Base-by-base conservation (phyloP, 2,113 vertebrate genomes). In the Dinomys branickii region DNA sequence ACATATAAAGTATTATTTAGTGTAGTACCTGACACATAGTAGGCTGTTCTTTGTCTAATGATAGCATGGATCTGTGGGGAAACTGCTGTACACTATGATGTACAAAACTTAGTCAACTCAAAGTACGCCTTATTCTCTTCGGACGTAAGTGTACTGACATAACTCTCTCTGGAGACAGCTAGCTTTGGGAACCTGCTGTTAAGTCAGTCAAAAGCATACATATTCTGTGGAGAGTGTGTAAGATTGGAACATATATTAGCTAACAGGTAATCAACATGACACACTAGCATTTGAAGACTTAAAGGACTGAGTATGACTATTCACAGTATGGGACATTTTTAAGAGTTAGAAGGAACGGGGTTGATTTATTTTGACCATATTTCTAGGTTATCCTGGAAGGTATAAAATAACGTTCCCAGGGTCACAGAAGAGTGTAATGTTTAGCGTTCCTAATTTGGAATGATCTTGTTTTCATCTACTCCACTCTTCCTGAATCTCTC, bases 401-500 rank as follows among this genome's bases (percentile, higher is more conserved):
- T 63, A 65, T 77, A 82, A 88, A 85, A 30, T 75, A 33, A 87
- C 50, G 7, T 35, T 41, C 56, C 84, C 33, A 80, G 87, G 50
- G 30, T 67, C 78, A 91, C 3, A 91, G 80, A 93, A 58, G 1
- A 58, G 50, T 90, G 52, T 85, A 67, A 82, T 92, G 85, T 89
- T 63, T 95, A 85, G 88, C 28, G 85, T 86, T 88, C n/a, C 22
- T 86, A 93, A 56, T 28, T 90, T 44, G 41, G 50, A 90, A 41
- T 4, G 38, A 22, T 5, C 71, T 82, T 47, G 19, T 93, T 95
- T 85, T 91, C 65, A 83, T 47, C 38, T 86, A 54, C 12, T 82
- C 35, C n/a, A 77, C 9, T 73, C 19, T 94, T 95, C 58, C 59
- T 75, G 81, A 83, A 94, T 86, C 38, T 96, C 86, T 67, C 6